These are phyloP conservation scores for Alloscopus bannaensis DNA, from an alignment of 2,888 invertebrate genomes.

Conservation along the genomic window DNA sequence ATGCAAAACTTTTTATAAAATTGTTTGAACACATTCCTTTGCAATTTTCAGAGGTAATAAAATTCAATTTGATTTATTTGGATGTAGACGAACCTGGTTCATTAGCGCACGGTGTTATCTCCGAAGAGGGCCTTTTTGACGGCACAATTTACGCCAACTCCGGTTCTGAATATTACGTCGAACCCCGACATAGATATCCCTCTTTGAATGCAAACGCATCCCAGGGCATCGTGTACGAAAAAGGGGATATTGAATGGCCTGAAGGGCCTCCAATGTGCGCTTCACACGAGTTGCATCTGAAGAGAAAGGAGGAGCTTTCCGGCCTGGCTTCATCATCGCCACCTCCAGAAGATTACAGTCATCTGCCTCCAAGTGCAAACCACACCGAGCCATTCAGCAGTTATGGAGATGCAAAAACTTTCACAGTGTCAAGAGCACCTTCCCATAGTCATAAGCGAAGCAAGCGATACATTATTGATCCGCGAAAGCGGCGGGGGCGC, in stretches of 20 bases:
- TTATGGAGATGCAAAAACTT: slow-evolving; percentile 13
- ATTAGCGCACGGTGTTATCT: slow-evolving; percentile 89
- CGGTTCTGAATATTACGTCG: slow-evolving; percentile 88
- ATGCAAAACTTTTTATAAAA: slow-evolving; percentile 64
- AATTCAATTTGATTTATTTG: too few relatives aligned
- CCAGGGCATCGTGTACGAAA: slow-evolving; percentile 90
- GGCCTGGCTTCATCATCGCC: too few relatives aligned
- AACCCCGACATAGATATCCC: slow-evolving; percentile 81
- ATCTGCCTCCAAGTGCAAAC: background rate
- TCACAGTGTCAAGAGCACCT: background rate
- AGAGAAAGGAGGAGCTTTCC: slow-evolving; percentile 70
- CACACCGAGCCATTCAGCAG: slow-evolving; percentile 10
- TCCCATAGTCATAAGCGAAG: slow-evolving; percentile 35
- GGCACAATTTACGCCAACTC: slow-evolving; percentile 87
- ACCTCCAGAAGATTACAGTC: too few relatives aligned
- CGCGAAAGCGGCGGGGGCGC: too few relatives aligned
- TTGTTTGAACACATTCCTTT: too few relatives aligned
- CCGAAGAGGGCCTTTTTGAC: slow-evolving; percentile 91
- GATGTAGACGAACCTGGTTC: slow-evolving; percentile 89
- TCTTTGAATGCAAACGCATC: slow-evolving; percentile 75
- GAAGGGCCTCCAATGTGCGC: slow-evolving; percentile 77
- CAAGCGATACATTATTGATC: slow-evolving; percentile 80
- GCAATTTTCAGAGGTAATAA: too few relatives aligned
- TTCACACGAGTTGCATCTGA: slow-evolving; percentile 80
- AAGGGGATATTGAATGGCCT: slow-evolving; percentile 82